Percentiles rank a stretch among this genome's conserved stretches.
phyloP scores from a whole-genome alignment of 2,113 vertebrate genomes.

The Epinephelus moara region DNA sequence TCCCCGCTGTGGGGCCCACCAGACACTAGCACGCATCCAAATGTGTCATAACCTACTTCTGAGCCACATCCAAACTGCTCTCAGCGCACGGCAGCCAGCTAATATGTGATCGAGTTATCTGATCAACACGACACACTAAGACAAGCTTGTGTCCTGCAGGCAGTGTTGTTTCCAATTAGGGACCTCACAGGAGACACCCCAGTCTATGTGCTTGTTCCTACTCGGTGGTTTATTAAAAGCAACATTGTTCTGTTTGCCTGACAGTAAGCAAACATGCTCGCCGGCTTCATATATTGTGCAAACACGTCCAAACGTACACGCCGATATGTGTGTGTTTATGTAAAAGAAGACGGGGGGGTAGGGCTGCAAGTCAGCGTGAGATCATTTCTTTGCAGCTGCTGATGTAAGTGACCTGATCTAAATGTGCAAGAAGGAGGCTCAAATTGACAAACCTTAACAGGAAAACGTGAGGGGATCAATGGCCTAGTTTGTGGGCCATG shows the following conservation, averaged over 20 bases:
- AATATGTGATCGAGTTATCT: conserved; percentile 57
- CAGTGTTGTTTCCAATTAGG: conserved; percentile 62
- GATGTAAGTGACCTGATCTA: conserved; percentile 51
- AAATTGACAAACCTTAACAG: conserved; percentile 53
- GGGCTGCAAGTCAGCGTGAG: neutral
- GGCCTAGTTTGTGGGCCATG: conserved; percentile 68
- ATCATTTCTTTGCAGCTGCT: conserved; percentile 61
- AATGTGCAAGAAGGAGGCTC: conserved; percentile 28
- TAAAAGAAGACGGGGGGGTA: neutral
- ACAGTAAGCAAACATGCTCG: conserved; percentile 39
- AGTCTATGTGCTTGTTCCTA: conserved; percentile 24
- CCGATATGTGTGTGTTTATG: neutral
- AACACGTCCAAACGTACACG: conserved; percentile 22
- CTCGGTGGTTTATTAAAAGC: conserved; percentile 25
- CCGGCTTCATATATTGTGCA: conserved; percentile 26
- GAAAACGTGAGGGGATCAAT: conserved; percentile 70
- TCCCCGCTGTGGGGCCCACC: conserved; percentile 52
- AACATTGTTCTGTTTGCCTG: conserved; percentile 39
- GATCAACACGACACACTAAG: conserved; percentile 45
- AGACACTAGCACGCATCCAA: conserved; percentile 57
- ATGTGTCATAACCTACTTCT: conserved; percentile 74
- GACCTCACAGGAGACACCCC: conserved; percentile 20
- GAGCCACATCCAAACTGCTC: conserved; percentile 50
- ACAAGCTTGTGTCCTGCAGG: conserved; percentile 42
- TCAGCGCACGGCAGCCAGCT: conserved; percentile 34